phyloP scores from a whole-genome alignment of 2,888 invertebrate genomes.

The Drosophila quasianomalipes region DNA sequence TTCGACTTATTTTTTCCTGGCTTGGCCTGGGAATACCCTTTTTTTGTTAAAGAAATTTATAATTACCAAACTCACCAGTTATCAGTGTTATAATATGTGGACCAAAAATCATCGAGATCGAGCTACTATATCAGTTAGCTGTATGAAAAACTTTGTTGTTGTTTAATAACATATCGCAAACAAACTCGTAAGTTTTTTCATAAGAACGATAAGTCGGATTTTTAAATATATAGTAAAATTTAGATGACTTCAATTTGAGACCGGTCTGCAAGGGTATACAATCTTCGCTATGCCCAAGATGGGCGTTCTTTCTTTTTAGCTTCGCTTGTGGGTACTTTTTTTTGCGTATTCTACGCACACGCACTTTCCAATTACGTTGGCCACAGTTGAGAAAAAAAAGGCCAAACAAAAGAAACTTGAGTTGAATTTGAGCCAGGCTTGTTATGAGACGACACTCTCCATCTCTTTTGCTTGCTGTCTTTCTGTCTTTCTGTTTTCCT shows the following conservation, averaged over 20 bases:
- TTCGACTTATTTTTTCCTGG: slow-evolving; percentile 21
- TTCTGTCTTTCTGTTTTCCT: not conserved
- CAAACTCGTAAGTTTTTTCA: not conserved
- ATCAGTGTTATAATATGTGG: not conserved
- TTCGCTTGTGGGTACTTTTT: slow-evolving; percentile 2
- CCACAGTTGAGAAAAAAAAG: not conserved
- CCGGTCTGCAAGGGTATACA: not conserved
- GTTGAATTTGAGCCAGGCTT: slow-evolving; percentile 26
- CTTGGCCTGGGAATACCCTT: not conserved
- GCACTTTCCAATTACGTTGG: slow-evolving; percentile 41
- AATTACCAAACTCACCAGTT: not conserved
- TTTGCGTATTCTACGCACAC: slow-evolving; percentile 42
- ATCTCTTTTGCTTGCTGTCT: slow-evolving; percentile 3
- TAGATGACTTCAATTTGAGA: not conserved
- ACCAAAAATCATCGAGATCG: not conserved
- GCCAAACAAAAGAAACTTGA: slow-evolving; percentile 13
- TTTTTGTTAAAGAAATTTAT: not conserved
- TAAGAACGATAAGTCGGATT: not conserved
- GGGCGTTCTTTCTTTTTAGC: not conserved
- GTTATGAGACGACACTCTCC: slow-evolving; percentile 16
- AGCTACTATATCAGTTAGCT: not conserved
- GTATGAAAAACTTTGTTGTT: not conserved
- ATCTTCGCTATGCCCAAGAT: not conserved
- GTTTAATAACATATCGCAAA: not conserved
- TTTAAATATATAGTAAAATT: not conserved